Conservation (phyloP, 2,113 vertebrate species). For the Desmodus rotundus region DNA sequence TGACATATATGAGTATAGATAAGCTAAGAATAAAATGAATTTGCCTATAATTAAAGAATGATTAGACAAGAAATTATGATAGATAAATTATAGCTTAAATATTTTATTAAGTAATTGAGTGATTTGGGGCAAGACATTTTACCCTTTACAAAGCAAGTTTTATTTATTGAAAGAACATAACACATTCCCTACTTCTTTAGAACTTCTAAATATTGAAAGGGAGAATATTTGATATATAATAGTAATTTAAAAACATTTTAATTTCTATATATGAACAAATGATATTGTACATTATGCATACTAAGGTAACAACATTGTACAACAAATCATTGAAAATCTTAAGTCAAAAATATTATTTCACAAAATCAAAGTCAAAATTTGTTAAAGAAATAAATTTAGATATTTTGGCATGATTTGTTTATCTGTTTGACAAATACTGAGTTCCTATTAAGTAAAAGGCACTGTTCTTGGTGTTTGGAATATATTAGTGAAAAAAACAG, state of each 20-base stretch:
- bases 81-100: neutral
- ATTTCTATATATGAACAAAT: neutral
- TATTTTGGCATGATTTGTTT: neutral
- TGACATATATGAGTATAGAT: neutral
- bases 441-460: neutral
- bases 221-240: neutral
- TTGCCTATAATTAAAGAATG: neutral
- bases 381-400: neutral
- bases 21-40: neutral
- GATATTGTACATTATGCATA: neutral
- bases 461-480: neutral
- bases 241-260: neutral
- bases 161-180: neutral
- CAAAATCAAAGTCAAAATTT: neutral
- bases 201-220: neutral
- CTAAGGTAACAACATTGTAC: neutral
- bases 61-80: neutral
- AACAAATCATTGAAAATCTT: neutral
- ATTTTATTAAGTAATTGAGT: neutral
- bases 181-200: neutral
- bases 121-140: neutral
- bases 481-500: constrained; percentile 30
- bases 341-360: neutral
- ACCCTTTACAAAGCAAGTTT: neutral
- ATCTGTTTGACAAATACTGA: constrained; percentile 15